Conservation (phyloP, 2,797 vertebrate species). For the Holocentrus rufus region DNA sequence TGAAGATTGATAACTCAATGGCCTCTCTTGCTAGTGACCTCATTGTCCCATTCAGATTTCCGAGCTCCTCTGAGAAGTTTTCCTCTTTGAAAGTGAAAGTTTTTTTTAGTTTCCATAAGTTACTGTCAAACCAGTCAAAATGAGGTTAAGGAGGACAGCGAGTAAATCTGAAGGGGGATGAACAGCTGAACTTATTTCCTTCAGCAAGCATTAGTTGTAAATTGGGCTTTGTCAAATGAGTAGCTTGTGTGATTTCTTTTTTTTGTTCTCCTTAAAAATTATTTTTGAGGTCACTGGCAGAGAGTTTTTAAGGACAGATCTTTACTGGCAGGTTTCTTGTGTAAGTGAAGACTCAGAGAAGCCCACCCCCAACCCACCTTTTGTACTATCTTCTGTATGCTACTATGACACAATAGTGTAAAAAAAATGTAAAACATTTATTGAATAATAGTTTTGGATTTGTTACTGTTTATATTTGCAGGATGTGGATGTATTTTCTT, state of each 20-base stretch:
- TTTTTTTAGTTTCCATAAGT: not conserved
- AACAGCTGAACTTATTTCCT: slow-evolving; percentile 1
- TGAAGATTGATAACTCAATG: slow-evolving; percentile 19
- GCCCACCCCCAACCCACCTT: slow-evolving; percentile 58
- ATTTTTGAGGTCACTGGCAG: slow-evolving; percentile 37
- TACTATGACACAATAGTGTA: slow-evolving; percentile 80
- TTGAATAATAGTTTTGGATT: slow-evolving; percentile 89
- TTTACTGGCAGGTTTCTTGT: slow-evolving; percentile 37
- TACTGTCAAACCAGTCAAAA: not conserved
- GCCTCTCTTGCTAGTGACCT: slow-evolving; percentile 43
- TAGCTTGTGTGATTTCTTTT: slow-evolving; percentile 4
- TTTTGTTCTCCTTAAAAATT: no score
- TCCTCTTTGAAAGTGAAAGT: no score
- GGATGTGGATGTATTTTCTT: slow-evolving; percentile 99
- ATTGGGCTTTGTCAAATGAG: not conserved
- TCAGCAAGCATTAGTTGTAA: not conserved
- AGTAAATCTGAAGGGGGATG: not conserved
- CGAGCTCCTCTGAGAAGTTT: not conserved
- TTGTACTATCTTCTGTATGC: slow-evolving; percentile 73
- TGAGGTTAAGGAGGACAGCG: slow-evolving; percentile 8
- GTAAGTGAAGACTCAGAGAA: slow-evolving; percentile 54
- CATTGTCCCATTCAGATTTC: slow-evolving; percentile 14
- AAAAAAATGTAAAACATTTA: slow-evolving; percentile 92
- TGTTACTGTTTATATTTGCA: slow-evolving; percentile 99
- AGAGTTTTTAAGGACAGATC: slow-evolving; percentile 36